Evolutionary conservation across 2,113 vertebrate species (phyloP), one percentile per base, ranked within the genome.

Genomic region (Colius striatus): DNA sequence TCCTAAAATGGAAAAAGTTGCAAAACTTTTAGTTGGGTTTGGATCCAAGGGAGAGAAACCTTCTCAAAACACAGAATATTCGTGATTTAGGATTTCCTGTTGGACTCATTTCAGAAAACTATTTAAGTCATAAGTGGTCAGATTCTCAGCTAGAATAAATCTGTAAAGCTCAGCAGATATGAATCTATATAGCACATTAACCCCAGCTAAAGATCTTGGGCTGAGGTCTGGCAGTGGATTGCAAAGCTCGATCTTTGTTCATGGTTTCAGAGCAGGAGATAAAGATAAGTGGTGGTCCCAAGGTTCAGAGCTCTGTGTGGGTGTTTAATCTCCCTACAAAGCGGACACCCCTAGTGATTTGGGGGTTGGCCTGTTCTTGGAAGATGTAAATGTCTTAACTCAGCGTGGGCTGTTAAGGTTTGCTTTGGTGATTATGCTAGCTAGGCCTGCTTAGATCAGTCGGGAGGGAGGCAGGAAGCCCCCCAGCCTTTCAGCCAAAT

Each of bases 61-160:
- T 90, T 96, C 85, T 86, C 87, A 94, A 96, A 96, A 92, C 5
- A 45, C 73, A 32, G 93, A 76, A 90, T 93, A 88, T 93, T 96
- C 88, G 96, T 97, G 94, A 96, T 95, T 97, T 96, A 94, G 93
- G 95, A 95, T 97, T 96, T 96, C 95, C 93, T 95, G 94, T 96
- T 96, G 93, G 93, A 95, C 57, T 2, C 2, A 0, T 90, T 95
- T 94, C 94, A 96, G 82, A 94, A 93, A 90, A 48, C 68, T 93
- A 45, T 95, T 93, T 75, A 81, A 96, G 86, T 94, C 79, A 4
- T n/a, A 93, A 95, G 92, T 92, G 91, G 93, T 87, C 88, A 72
- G 90, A 90, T 90, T 87, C 90, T 94, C 85, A 87, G 72, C 94
- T 91, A 73, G 71, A 84, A 67, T 54, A 65, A 89, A 82, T 78